Conservation (phyloP, 2,888 invertebrate genomes). For the Pristionchus fissidentatus region DNA sequence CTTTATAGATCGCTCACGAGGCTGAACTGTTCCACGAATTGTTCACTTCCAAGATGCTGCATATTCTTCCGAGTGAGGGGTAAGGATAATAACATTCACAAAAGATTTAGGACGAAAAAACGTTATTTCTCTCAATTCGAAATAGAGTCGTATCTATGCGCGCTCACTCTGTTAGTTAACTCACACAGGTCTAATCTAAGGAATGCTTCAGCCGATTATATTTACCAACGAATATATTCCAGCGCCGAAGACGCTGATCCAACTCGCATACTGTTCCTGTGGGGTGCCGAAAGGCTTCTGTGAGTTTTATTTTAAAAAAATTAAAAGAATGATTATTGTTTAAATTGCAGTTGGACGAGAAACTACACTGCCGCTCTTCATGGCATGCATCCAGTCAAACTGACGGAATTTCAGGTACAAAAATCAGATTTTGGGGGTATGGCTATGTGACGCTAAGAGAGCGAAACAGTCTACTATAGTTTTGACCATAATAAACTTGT, state of each 20-base stretch:
- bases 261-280: neutral
- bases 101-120: neutral
- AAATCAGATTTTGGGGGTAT: neutral
- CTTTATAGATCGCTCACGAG: neutral
- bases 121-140: neutral
- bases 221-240: neutral
- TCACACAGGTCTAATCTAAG: neutral
- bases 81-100: neutral
- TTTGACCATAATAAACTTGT: too few species aligned
- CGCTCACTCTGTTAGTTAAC: too few species aligned
- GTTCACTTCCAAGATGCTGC: conserved; percentile 8
- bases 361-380: neutral
- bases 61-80: conserved; percentile 35
- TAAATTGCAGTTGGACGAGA: neutral
- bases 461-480: too few species aligned
- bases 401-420: neutral
- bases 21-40: conserved; percentile 16
- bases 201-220: neutral
- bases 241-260: neutral
- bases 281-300: neutral
- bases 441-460: too few species aligned
- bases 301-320: neutral
- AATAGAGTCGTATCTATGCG: neutral
- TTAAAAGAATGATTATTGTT: neutral
- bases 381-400: conserved; percentile 8